These are phyloP conservation scores for Silurus asotus DNA, from an alignment of 2,113 vertebrate genomes.

Conservation along the genomic window DNA sequence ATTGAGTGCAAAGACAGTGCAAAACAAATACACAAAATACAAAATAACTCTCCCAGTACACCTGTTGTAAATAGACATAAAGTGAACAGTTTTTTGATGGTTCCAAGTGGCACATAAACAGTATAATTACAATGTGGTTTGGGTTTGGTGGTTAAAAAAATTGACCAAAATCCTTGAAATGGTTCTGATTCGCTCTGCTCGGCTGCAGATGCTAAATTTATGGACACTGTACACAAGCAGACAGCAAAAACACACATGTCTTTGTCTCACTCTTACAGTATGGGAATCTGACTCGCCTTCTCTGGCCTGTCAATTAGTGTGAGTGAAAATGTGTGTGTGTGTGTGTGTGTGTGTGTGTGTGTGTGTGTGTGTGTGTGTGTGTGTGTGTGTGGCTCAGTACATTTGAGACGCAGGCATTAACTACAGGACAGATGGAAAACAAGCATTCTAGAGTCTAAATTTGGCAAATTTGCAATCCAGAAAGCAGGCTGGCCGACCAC, in stretches of 20 bases:
- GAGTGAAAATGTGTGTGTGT: conserved; percentile 21
- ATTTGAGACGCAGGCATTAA: conserved; percentile 25
- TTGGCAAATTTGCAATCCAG: conserved; percentile 3
- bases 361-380: conserved; percentile 12
- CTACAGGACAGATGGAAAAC: conserved; percentile 31
- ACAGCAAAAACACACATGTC: not conserved
- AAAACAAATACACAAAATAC: too few relatives aligned
- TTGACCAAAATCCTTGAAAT: not conserved
- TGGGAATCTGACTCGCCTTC: conserved; percentile 19
- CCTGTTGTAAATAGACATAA: too few relatives aligned
- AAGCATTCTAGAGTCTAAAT: conserved; percentile 26
- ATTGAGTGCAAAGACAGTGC: too few relatives aligned
- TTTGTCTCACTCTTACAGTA: not conserved
- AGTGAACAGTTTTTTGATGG: not conserved
- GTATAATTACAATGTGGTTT: not conserved
- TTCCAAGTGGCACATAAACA: not conserved
- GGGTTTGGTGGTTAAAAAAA: not conserved
- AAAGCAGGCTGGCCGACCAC: not conserved
- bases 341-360: conserved; percentile 15
- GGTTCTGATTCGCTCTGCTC: not conserved
- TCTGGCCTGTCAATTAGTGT: conserved; percentile 46
- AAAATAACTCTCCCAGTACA: too few relatives aligned
- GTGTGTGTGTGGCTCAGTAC: not conserved
- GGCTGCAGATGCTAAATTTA: not conserved
- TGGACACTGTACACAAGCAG: conserved; percentile 6